Evolutionary conservation across 1,140 invertebrate genomes (phyloP).

Genomic region (Palaemon carinicauda): DNA sequence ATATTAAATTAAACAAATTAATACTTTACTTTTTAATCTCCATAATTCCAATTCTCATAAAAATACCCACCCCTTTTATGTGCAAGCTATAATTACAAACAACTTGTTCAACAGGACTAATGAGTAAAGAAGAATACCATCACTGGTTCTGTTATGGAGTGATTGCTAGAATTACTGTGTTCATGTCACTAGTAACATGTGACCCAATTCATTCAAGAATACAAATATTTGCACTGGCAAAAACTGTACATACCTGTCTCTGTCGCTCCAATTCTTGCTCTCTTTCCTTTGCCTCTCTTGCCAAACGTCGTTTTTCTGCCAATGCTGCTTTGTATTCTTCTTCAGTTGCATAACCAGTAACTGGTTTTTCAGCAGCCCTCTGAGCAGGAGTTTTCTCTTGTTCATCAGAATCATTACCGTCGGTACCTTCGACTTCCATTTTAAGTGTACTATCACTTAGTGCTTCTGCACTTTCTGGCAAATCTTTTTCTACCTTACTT

Average conservation of each 20-base stretch:
- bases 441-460: too few relatives aligned
- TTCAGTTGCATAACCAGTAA: slow-evolving; percentile 68
- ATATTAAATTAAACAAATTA: too few relatives aligned
- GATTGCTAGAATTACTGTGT: background rate
- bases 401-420: slow-evolving; percentile 15
- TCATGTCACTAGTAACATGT: too few relatives aligned
- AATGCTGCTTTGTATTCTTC: slow-evolving; percentile 89
- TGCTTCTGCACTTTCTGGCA: too few relatives aligned
- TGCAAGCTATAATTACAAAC: too few relatives aligned
- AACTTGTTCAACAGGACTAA: too few relatives aligned
- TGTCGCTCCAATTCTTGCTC: slow-evolving; percentile 83
- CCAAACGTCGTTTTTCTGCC: slow-evolving; percentile 82
- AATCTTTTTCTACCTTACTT: slow-evolving; percentile 60
- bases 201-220: background rate
- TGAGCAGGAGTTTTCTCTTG: slow-evolving; percentile 33
- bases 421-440: too few relatives aligned
- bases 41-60: too few relatives aligned
- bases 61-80: too few relatives aligned
- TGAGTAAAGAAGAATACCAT: too few relatives aligned
- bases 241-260: slow-evolving; percentile 68
- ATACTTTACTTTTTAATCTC: too few relatives aligned
- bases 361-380: slow-evolving; percentile 51
- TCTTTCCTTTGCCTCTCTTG: slow-evolving; percentile 84
- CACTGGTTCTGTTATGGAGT: too few relatives aligned
- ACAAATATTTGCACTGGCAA: background rate